Evolutionary conservation across 2,113 vertebrate species (phyloP).

Genomic region (Vulpes vulpes): DNA sequence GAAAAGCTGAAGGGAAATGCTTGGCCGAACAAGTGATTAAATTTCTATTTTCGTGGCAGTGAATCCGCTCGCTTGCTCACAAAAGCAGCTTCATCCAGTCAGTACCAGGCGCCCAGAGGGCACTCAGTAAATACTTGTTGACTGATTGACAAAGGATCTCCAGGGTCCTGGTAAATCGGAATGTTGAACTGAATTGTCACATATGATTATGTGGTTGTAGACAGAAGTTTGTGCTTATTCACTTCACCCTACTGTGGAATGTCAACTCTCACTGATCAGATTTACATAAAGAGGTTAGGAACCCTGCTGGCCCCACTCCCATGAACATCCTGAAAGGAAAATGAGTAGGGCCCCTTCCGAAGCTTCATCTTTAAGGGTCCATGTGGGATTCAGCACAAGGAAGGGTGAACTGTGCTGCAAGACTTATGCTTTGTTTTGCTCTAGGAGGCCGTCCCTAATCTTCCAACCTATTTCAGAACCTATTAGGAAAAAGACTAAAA

Average conservation of each 20-base stretch:
- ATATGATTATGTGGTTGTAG: slow-evolving; percentile 45
- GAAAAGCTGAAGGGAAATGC: slow-evolving; percentile 86
- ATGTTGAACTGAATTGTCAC: slow-evolving; percentile 67
- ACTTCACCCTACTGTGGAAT: background rate
- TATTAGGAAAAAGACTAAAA: slow-evolving; percentile 25
- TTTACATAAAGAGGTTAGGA: slow-evolving; percentile 69
- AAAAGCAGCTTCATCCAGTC: slow-evolving; percentile 70
- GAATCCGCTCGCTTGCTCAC: slow-evolving; percentile 76
- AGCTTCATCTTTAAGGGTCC: background rate
- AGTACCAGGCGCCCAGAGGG: background rate
- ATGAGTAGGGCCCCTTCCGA: background rate
- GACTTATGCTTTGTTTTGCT: slow-evolving; percentile 4
- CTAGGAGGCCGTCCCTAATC: background rate
- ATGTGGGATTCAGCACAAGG: background rate
- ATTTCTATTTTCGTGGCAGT: slow-evolving; percentile 88
- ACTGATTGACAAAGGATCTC: slow-evolving; percentile 47
- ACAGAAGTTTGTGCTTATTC: slow-evolving; percentile 62
- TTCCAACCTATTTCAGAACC: background rate
- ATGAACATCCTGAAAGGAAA: background rate
- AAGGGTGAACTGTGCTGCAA: slow-evolving; percentile 30
- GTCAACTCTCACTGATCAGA: slow-evolving; percentile 22
- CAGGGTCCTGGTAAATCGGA: slow-evolving; percentile 64
- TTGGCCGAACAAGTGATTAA: slow-evolving; percentile 87
- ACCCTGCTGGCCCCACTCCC: background rate
- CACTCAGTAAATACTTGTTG: slow-evolving; percentile 40